Conservation (phyloP, 2,888 invertebrate species). For the Eupithecia abbreviata region DNA sequence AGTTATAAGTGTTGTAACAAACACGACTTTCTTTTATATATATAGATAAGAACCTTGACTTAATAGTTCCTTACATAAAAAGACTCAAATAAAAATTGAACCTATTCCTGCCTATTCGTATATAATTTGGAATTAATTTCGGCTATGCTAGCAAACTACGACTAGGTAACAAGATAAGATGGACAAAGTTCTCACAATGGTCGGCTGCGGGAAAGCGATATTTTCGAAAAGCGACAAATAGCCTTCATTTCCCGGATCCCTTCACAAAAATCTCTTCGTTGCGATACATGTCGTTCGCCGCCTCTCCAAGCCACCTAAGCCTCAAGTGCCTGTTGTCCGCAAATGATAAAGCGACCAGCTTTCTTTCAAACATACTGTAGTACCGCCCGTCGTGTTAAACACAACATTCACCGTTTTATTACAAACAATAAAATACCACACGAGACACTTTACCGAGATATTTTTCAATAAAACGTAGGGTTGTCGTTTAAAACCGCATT, state of each 20-base stretch:
- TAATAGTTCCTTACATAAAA: background rate
- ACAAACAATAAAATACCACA: conserved; percentile 53
- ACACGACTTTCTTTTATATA: too few species aligned
- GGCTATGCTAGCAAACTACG: conserved; percentile 42
- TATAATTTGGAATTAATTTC: background rate
- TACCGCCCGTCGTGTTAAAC: conserved; percentile 53
- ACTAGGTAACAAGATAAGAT: conserved; percentile 55
- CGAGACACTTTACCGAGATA: conserved; percentile 37
- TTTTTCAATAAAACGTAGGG: conserved; percentile 48
- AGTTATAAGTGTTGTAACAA: too few species aligned
- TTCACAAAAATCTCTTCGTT: conserved; percentile 59
- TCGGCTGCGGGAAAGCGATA: conserved; percentile 57
- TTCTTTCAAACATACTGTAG: conserved; percentile 59
- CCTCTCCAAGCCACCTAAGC: conserved; percentile 66
- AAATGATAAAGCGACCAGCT: conserved; percentile 75
- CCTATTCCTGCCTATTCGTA: background rate
- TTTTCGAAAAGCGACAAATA: conserved; percentile 64
- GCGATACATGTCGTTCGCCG: conserved; percentile 58
- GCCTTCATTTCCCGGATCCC: conserved; percentile 61
- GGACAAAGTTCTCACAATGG: conserved; percentile 54
- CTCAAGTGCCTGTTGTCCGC: conserved; percentile 70
- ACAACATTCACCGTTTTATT: conserved; percentile 52
- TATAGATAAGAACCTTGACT: too few species aligned
- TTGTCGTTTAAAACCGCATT: conserved; percentile 52
- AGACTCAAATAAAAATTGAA: background rate